These are phyloP conservation scores for Zosterops japonicus DNA, from an alignment of 2,113 vertebrate species.

Conservation along the genomic window DNA sequence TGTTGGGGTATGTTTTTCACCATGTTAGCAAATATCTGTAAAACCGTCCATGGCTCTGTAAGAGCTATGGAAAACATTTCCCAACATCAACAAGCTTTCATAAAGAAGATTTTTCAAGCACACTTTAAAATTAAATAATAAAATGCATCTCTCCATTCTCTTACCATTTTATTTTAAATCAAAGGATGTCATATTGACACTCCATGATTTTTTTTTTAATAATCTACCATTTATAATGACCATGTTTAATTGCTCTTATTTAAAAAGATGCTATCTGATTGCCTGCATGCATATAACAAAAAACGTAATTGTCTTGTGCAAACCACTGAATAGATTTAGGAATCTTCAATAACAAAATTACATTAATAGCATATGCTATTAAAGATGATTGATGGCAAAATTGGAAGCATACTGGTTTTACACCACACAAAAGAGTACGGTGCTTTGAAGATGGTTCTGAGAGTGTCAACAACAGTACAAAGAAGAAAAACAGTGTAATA, in stretches of 20 bases:
- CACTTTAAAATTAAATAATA: conserved; percentile 46
- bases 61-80: background rate
- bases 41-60: background rate
- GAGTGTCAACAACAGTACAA: conserved; percentile 60
- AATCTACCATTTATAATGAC: conserved; percentile 73
- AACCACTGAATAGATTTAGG: conserved; percentile 76
- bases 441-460: conserved; percentile 68
- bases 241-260: conserved; percentile 72
- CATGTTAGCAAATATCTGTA: background rate
- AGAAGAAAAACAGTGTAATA: conserved; percentile 47
- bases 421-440: conserved; percentile 68
- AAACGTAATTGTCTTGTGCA: conserved; percentile 78
- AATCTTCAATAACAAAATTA: conserved; percentile 83
- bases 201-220: conserved; percentile 66
- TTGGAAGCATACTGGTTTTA: conserved; percentile 75
- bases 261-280: conserved; percentile 74
- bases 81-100: background rate
- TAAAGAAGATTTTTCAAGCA: background rate
- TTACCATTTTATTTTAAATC: conserved; percentile 59
- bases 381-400: conserved; percentile 84
- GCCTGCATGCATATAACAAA: conserved; percentile 69
- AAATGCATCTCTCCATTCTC: conserved; percentile 41
- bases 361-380: conserved; percentile 82
- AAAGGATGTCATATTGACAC: conserved; percentile 65
- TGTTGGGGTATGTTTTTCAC: background rate